Base-by-base conservation (phyloP, 2,113 vertebrate genomes). In the Telmatochromis sp. region DNA sequence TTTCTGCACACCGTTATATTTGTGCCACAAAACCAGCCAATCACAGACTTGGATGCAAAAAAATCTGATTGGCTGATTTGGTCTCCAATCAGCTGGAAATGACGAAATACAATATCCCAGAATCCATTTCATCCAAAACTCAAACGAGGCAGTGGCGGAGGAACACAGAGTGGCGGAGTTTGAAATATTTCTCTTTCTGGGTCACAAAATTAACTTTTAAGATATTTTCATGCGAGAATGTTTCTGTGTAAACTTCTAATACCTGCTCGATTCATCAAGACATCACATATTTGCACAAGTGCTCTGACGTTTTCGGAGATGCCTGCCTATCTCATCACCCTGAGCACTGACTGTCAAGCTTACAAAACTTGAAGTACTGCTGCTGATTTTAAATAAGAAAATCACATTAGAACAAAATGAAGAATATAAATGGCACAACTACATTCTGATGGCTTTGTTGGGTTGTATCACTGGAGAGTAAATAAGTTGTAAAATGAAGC, bases 91-190 rank as follows among this genome's bases (percentile, higher is more conserved):
- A 11, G 9, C n/a, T 53, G 0, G 2, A 54, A 54, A 21, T 54
- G n/a, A 54, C 3, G 1, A 54, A 54, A 54, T 21, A 3, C 51
- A 54, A 11, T 11, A 53, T 53, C n/a, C 51, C 0, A 21, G 9
- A 11, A 53, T 53, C 3, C n/a, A 2, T 21, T 21, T 53, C 2
- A 0, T 53, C 51, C 51, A 53, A 11, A 53, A 11, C 5, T 21
- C 5, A 53, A 53, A 21, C 0, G 51, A 53, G 19, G 51, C 51
- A 21, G 9, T 21, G 5, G 51, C 9, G 0, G 9, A 21, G 19
- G 51, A 53, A 53, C 51, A 53, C 51, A 53, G 51, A 53, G 51
- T 11, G 51, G 9, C 3, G 0, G 9, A 53, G 2, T 6, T 53
- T n/a, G 51, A 53, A n/a, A 53, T 53, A 21, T 53, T 21, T 0